phyloP scores from a whole-genome alignment of 2,888 invertebrate species.

The Autographa gamma region DNA sequence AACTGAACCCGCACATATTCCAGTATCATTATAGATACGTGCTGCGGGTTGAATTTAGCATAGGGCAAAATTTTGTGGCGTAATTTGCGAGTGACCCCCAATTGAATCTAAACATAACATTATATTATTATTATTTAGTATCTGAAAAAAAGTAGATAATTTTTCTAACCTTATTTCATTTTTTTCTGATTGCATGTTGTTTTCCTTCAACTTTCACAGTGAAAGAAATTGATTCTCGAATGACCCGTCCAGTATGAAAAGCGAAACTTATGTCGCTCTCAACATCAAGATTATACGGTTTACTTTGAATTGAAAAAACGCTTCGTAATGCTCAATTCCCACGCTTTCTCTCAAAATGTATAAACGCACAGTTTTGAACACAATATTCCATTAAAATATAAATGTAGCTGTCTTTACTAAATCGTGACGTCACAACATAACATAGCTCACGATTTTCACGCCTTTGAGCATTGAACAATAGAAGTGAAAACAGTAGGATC shows the following conservation, averaged over 20 bases:
- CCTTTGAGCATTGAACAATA: conserved; percentile 81
- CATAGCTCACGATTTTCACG: conserved; percentile 75
- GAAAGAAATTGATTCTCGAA: conserved; percentile 20
- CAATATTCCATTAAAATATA: conserved; percentile 15
- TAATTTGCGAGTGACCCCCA: no score
- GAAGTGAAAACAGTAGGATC: conserved; percentile 82
- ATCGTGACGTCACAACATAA: conserved; percentile 41
- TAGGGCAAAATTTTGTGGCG: no score
- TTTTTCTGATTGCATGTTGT: no score
- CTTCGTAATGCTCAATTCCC: conserved; percentile 41
- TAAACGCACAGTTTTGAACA: conserved; percentile 26
- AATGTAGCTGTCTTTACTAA: conserved; percentile 23
- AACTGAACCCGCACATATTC: no score
- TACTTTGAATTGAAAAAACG: conserved; percentile 54
- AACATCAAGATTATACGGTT: conserved; percentile 58
- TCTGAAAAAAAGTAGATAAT: no score
- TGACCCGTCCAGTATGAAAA: conserved; percentile 49
- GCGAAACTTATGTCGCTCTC: conserved; percentile 33
- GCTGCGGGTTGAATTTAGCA: no score
- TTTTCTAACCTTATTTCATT: no score
- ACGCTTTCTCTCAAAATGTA: conserved; percentile 50
- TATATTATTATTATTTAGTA: no score
- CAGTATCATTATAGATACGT: no score
- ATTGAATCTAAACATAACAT: no score
- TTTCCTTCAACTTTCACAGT: conserved; percentile 6